Base-by-base conservation (phyloP, 1,140 invertebrate species). In the Apis dorsata region DNA sequence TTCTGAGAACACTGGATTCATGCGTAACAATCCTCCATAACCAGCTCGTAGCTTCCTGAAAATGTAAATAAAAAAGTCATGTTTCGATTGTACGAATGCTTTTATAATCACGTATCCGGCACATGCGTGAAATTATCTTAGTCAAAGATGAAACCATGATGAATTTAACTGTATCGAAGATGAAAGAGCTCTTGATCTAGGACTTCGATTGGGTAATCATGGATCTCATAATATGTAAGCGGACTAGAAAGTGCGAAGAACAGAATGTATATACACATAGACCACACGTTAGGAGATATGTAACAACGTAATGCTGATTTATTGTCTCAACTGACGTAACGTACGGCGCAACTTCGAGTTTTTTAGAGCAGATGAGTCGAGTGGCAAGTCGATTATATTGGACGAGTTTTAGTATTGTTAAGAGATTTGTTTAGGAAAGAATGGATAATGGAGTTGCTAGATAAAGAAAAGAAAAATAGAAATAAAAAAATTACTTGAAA, bases 1-100 rank as follows among this genome's bases (percentile, higher is more conserved):
- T 85, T 98, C 96, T 79, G 96, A 93, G 92, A 99, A 98, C 1
- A 97, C 97, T 53, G 97, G 97, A 92, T 98, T 98, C 97, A 98
- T 98, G 12, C 97, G 95, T 82, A 98, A 90, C 19, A 97, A 93
- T 76, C 97, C 97, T 2, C 96, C 97, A 82, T 96, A 97, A 19
- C 97, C 97, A 8, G 96, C 95, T 81, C 97, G 94, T 13, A 98
- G 93, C 93, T 97, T 97, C 85, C 97, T 97, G 84, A 57, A 87
- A 91, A 74, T 24, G 15, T 0, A 11, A 60, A 77, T 17, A 65
- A 55, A 44, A 44, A 53, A 49, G 19, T n/a, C 3, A 21, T 1
- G 24, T 10, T n/a, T 75, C 7, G 19, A 63, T 63, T 1, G 4
- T 9, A 1, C 5, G 24, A 11, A 49, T 15, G 59, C 5, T 60